These are phyloP conservation scores for Heptranchias perlo DNA, from an alignment of 2,113 vertebrate genomes.

Conservation along the genomic window DNA sequence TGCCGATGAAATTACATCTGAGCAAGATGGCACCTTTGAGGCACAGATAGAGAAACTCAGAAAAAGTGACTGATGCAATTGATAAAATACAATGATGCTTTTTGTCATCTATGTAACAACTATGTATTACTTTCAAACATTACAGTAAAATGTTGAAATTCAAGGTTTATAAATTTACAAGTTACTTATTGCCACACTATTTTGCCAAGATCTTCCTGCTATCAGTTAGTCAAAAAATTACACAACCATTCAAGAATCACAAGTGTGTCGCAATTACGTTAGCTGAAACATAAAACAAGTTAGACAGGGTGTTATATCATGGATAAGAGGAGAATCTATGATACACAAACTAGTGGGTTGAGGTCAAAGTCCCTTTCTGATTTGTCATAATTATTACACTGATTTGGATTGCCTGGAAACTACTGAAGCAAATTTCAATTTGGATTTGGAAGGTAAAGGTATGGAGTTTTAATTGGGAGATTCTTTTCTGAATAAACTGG, in stretches of 20 bases:
- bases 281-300: too few relatives aligned
- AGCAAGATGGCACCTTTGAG: neutral
- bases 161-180: neutral
- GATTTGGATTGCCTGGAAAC: neutral
- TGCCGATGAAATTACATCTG: too few relatives aligned
- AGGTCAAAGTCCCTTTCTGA: neutral
- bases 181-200: neutral
- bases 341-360: neutral
- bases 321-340: neutral
- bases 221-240: neutral
- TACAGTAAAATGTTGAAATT: neutral
- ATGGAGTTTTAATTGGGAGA: neutral
- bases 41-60: neutral
- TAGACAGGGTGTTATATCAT: neutral
- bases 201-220: neutral
- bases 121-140: neutral
- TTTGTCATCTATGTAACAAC: too few relatives aligned
- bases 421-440: neutral
- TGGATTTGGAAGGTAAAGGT: neutral
- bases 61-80: neutral
- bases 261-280: too few relatives aligned
- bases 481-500: neutral
- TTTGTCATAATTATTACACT: neutral
- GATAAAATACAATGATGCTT: too few relatives aligned
- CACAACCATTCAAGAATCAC: too few relatives aligned